Percentiles rank a stretch among this genome's conserved stretches.
Evolutionary conservation across 64 coral and sea anemone species (phyloP).

Genomic region (Montipora capricornis): DNA sequence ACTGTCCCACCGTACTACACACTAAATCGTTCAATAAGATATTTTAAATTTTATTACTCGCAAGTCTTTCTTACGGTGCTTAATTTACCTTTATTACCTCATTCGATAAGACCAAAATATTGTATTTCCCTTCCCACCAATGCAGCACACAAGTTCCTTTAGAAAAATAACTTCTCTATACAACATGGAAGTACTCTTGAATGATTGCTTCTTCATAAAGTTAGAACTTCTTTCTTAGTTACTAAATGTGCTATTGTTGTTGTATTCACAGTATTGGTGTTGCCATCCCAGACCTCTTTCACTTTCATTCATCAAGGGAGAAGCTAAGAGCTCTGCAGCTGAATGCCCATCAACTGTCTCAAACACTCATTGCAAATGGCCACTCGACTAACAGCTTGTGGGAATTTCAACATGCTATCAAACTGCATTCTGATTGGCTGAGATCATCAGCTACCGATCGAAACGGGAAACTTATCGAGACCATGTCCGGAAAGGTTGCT

Average conservation of each 20-base stretch:
- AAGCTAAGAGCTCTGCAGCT: conserved; percentile 82
- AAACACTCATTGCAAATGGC: conserved; percentile 84
- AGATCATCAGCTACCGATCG: conserved; percentile 15
- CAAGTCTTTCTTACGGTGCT: too few relatives aligned
- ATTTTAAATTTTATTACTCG: too few relatives aligned
- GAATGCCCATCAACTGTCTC: conserved; percentile 80
- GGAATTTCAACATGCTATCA: conserved; percentile 79
- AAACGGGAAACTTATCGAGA: background rate
- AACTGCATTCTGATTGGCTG: conserved; percentile 90
- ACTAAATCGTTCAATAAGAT: too few relatives aligned
- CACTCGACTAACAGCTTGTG: conserved; percentile 44
- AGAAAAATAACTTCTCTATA: too few relatives aligned
- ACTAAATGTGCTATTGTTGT: background rate
- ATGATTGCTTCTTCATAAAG: too few relatives aligned
- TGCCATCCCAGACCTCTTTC: conserved; percentile 67
- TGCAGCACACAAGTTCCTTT: too few relatives aligned
- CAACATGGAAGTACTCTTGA: too few relatives aligned
- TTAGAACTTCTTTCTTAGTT: background rate
- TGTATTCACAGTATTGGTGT: conserved; percentile 74
- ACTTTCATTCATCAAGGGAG: conserved; percentile 62
- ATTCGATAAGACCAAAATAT: too few relatives aligned
- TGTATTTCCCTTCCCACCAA: too few relatives aligned
- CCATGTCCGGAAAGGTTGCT: conserved; percentile 63
- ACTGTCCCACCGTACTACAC: too few relatives aligned
- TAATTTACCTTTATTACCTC: too few relatives aligned